Evolutionary conservation across 2,113 vertebrate species (phyloP).

Genomic region (Rutilus rutilus): DNA sequence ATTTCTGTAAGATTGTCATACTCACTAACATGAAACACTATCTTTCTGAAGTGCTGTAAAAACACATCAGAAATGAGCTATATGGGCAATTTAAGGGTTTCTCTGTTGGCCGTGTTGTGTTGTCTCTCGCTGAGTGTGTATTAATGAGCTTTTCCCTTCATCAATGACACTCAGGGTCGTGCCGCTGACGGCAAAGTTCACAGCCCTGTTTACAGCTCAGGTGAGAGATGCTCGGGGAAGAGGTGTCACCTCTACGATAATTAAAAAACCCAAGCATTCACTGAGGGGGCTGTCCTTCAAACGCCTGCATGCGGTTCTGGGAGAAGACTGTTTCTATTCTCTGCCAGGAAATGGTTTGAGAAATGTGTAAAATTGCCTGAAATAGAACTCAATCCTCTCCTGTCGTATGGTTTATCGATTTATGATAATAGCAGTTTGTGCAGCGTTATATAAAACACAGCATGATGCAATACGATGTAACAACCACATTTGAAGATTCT

Average conservation of each 20-base stretch:
- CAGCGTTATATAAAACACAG: background rate
- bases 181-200: conserved; percentile 73
- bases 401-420: conserved; percentile 11
- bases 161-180: conserved; percentile 77
- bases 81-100: background rate
- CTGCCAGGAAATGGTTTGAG: conserved; percentile 40
- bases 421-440: background rate
- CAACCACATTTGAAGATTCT: background rate
- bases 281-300: conserved; percentile 72
- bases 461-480: background rate
- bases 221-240: conserved; percentile 72
- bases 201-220: conserved; percentile 70
- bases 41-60: background rate
- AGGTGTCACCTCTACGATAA: conserved; percentile 71
- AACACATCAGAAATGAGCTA: background rate
- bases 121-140: conserved; percentile 71
- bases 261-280: conserved; percentile 66
- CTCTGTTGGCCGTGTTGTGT: conserved; percentile 68
- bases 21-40: background rate
- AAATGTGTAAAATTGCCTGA: conserved; percentile 33
- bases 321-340: conserved; percentile 46
- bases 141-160: conserved; percentile 79
- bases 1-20: background rate
- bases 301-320: conserved; percentile 54
- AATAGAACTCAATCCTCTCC: conserved; percentile 31